Evolutionary conservation across 2,888 invertebrate species (phyloP).

Genomic region (Junonia oenone): DNA sequence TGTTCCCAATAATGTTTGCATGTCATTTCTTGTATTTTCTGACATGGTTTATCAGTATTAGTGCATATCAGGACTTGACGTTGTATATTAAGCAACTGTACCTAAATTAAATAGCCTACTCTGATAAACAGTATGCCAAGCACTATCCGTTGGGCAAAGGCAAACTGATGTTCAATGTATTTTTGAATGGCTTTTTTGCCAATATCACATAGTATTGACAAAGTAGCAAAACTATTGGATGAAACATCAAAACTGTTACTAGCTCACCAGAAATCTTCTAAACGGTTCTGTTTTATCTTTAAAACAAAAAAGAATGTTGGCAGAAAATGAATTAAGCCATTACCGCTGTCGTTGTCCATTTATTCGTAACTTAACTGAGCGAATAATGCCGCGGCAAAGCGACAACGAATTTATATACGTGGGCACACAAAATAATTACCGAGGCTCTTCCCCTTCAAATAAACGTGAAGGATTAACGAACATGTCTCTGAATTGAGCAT

Average conservation of each 20-base stretch:
- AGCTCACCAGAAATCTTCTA: not conserved
- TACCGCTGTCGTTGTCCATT: not conserved
- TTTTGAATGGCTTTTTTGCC: too few species aligned
- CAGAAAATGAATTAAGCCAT: not conserved
- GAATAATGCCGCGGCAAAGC: conserved; percentile 10
- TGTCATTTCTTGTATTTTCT: too few species aligned
- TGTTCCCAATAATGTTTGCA: too few species aligned
- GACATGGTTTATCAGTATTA: too few species aligned
- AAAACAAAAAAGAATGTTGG: not conserved
- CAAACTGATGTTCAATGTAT: too few species aligned
- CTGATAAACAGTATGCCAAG: too few species aligned
- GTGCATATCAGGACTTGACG: too few species aligned
- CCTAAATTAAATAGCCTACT: too few species aligned
- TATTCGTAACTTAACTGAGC: not conserved
- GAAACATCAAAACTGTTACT: not conserved
- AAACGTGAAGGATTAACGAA: conserved; percentile 18
- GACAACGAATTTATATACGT: conserved; percentile 21
- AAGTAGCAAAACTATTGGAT: too few species aligned
- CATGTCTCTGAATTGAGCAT: not conserved
- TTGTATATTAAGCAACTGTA: too few species aligned
- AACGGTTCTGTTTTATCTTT: not conserved
- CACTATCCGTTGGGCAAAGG: too few species aligned
- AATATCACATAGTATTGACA: too few species aligned
- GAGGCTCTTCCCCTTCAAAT: conserved; percentile 6
- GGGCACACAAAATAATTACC: conserved; percentile 25